Evolutionary conservation across 1,140 invertebrate genomes (phyloP).

Genomic region (Drosophila lacertosa): DNA sequence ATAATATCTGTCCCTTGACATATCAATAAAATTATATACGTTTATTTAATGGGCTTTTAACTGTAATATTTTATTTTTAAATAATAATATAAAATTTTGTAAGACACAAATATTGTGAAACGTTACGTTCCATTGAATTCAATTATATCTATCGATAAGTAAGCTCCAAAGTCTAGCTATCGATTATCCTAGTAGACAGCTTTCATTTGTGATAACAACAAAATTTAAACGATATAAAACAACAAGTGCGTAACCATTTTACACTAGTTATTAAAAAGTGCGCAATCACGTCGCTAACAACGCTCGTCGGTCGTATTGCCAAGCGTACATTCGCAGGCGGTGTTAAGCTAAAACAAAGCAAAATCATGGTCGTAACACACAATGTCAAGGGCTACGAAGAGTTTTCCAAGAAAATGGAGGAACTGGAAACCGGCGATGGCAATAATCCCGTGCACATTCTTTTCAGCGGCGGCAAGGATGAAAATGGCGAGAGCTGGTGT

Average conservation of each 20-base stretch:
- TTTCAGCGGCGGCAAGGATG: slow-evolving; percentile 88
- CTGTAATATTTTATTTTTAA: too few species aligned
- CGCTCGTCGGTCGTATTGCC: slow-evolving; percentile 31
- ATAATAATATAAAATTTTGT: too few species aligned
- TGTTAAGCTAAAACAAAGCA: slow-evolving; percentile 37
- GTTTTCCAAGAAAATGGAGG: slow-evolving; percentile 85
- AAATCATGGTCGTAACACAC: slow-evolving; percentile 86
- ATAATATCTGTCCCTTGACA: too few species aligned
- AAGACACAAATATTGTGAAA: neutral
- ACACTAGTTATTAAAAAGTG: slow-evolving; percentile 48
- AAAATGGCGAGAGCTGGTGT: slow-evolving; percentile 89
- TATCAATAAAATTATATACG: too few species aligned
- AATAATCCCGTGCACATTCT: slow-evolving; percentile 86
- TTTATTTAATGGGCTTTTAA: too few species aligned
- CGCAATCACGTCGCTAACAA: slow-evolving; percentile 60
- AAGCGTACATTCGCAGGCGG: slow-evolving; percentile 49
- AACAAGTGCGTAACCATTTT: slow-evolving; percentile 28
- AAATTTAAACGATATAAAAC: slow-evolving; percentile 37
- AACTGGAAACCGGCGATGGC: slow-evolving; percentile 81
- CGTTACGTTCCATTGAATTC: neutral
- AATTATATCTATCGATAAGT: slow-evolving; percentile 12
- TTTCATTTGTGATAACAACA: slow-evolving; percentile 34
- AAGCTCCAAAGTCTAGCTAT: too few species aligned
- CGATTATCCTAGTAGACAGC: too few species aligned
- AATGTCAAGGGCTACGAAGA: slow-evolving; percentile 86